Conservation (phyloP, 2,113 vertebrate species). For the Pelecanoides urinatrix region DNA sequence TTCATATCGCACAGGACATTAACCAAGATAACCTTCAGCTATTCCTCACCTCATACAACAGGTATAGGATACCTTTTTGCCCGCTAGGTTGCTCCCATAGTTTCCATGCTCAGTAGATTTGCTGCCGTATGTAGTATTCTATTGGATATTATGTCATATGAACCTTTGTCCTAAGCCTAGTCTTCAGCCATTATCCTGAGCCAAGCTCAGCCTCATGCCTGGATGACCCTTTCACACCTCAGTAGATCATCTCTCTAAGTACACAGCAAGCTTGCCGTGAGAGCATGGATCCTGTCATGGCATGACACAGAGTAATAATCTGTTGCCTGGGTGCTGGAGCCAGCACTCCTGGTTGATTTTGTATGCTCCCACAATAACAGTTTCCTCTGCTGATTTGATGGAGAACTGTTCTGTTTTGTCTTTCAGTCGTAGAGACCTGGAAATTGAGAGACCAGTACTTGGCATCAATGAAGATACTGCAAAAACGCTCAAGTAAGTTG, state of each 20-base stretch:
- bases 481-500: constrained; percentile 90
- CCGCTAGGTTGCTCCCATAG: neutral
- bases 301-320: neutral
- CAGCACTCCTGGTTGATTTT: neutral
- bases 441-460: constrained; percentile 88
- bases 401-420: neutral
- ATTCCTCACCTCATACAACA: constrained; percentile 89
- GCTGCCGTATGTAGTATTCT: neutral
- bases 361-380: neutral
- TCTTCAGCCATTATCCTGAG: neutral
- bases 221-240: neutral
- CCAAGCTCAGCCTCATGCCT: neutral
- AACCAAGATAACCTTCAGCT: constrained; percentile 92
- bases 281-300: neutral
- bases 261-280: neutral
- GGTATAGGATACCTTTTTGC: constrained; percentile 68
- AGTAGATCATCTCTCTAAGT: neutral
- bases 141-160: neutral
- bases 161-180: neutral
- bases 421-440: constrained; percentile 89
- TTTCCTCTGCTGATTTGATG: neutral
- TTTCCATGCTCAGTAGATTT: neutral
- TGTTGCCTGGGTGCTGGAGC: neutral
- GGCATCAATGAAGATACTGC: constrained; percentile 82
- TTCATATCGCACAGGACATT: constrained; percentile 93